Conservation (phyloP, 2,888 invertebrate genomes). For the Actias luna region DNA sequence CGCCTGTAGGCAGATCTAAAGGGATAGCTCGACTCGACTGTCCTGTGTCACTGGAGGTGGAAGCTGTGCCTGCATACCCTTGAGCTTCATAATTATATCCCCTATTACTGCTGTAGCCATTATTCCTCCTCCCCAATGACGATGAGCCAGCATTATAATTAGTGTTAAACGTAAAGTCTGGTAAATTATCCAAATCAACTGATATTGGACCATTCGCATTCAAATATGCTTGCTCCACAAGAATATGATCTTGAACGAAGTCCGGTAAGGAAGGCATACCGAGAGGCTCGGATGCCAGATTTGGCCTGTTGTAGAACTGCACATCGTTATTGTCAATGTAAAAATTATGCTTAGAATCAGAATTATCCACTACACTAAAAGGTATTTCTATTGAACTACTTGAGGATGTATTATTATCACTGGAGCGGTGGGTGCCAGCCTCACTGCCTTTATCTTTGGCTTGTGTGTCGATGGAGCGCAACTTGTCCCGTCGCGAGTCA, state of each 20-base stretch:
- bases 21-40: slow-evolving; percentile 55
- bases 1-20: slow-evolving; percentile 62
- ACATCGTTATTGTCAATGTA: slow-evolving; percentile 65
- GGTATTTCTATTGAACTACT: slow-evolving; percentile 74
- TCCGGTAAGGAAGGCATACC: slow-evolving; percentile 88
- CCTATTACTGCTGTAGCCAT: slow-evolving; percentile 55
- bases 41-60: slow-evolving; percentile 53
- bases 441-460: slow-evolving; percentile 66
- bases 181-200: slow-evolving; percentile 84
- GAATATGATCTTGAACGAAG: slow-evolving; percentile 94
- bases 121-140: slow-evolving; percentile 61
- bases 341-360: slow-evolving; percentile 75
- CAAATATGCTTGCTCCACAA: slow-evolving; percentile 89
- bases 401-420: slow-evolving; percentile 67
- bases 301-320: slow-evolving; percentile 70
- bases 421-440: slow-evolving; percentile 50
- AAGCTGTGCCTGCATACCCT: slow-evolving; percentile 55
- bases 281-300: slow-evolving; percentile 69
- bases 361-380: slow-evolving; percentile 75
- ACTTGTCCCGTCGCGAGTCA: slow-evolving; percentile 61
- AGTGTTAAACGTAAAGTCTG: slow-evolving; percentile 84
- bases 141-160: slow-evolving; percentile 69
- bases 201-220: slow-evolving; percentile 78
- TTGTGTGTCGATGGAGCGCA: slow-evolving; percentile 55
- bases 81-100: slow-evolving; percentile 61